Evolutionary conservation across 2,113 vertebrate genomes (phyloP), one percentile per base, ranked within the genome.

Genomic region (Hystrix cristata): DNA sequence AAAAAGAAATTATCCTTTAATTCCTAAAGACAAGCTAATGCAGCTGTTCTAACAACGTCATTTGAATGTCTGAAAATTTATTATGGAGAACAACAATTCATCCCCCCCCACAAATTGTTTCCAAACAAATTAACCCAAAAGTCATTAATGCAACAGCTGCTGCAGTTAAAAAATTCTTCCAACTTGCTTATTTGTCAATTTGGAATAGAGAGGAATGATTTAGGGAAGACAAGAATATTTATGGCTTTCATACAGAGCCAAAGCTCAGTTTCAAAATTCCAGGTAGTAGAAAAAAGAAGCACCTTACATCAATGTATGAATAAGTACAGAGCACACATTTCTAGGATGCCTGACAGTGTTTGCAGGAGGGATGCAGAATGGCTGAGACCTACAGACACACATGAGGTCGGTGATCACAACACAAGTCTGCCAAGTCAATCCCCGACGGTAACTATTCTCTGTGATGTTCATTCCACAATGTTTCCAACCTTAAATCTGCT

Each of bases 1-100:
- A 59, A 23, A 86, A 92, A 82, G 19, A 95, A 91, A 62, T 86
- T 59, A 86, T 93, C 89, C 91, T 60, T 71, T 94, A 93, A 55
- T 46, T 48, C 83, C 43, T 90, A 72, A 95, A 90, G 95, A 97
- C 84, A 87, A 85, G 27, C 15, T 85, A 55, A 96, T 93, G n/a
- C 38, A 94, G 95, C 72, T 79, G 69, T 8, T 96, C 86, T 74
- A 90, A 88, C 34, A 96, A 21, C 71, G 6, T 87, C 3, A 93
- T 95, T 87, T 87, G 83, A 97, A 95, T 91, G 97, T 97, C 86
- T 97, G 64, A 94, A 55, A 96, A 97, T 97, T 87, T 82, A 19
- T 19, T 94, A 97, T 88, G 85, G 7, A 95, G 83, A 94, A 95
- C 53, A 38, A 0, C 0, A 25, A 13, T 13, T 64, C 0, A 95